Conservation (phyloP, 2,888 invertebrate genomes). For the Netelia inedita region DNA sequence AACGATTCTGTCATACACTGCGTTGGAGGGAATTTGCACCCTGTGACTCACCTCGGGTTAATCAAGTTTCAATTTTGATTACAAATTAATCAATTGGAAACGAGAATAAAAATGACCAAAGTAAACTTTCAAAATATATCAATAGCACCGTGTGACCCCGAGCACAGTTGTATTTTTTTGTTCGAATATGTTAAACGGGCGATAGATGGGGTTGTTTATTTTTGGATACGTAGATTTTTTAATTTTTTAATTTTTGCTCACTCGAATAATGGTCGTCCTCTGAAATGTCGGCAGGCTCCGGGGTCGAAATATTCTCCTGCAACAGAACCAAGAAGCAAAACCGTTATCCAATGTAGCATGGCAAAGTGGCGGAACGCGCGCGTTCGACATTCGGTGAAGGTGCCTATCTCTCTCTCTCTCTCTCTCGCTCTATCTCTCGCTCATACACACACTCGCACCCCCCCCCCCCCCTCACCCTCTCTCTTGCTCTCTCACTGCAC, state of each 20-base stretch:
- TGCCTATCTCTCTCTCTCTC: constrained; percentile 33
- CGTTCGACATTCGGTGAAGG: constrained; percentile 59
- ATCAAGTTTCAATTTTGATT: no score
- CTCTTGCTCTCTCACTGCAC: constrained; percentile 8
- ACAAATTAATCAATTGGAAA: background rate
- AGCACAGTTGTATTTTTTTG: constrained; percentile 32
- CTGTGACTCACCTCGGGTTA: no score
- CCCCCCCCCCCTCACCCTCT: constrained; percentile 15
- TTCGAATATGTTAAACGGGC: constrained; percentile 40
- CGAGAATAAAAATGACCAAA: constrained; percentile 17
- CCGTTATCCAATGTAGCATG: constrained; percentile 64
- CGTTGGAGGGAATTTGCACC: no score
- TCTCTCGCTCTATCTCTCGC: constrained; percentile 7
- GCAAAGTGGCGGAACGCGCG: constrained; percentile 29
- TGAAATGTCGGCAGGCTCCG: constrained; percentile 89
- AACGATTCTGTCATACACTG: no score
- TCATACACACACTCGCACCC: background rate
- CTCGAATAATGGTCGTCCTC: constrained; percentile 91
- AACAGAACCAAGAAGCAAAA: constrained; percentile 83
- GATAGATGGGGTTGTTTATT: constrained; percentile 47
- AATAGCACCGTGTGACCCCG: constrained; percentile 1
- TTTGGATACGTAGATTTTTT: background rate
- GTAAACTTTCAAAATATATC: background rate
- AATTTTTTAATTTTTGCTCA: constrained; percentile 84
- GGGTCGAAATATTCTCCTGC: constrained; percentile 90